These are phyloP conservation scores for Jordanella pulchra DNA, from an alignment of 2,797 vertebrate species.

Conservation along the genomic window DNA sequence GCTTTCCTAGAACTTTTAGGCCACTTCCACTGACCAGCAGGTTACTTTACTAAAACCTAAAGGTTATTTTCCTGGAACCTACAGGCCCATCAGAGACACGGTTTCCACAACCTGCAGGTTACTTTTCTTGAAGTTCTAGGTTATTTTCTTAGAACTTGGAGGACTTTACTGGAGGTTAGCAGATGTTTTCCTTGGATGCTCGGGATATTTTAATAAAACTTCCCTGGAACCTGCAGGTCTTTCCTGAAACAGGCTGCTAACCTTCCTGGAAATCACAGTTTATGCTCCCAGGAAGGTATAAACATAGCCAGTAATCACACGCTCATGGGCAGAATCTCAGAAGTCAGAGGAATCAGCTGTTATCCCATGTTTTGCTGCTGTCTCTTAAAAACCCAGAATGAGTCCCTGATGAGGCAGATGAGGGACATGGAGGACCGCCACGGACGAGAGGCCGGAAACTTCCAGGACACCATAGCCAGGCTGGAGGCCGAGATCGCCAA, in stretches of 20 bases:
- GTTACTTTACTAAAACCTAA: background rate
- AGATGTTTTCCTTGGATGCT: background rate
- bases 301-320: no score
- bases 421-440: slow-evolving; percentile 93
- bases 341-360: background rate
- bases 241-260: background rate
- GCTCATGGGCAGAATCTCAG: no score
- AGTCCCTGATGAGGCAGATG: slow-evolving; percentile 91
- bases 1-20: background rate
- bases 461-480: slow-evolving; percentile 87
- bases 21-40: no score
- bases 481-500: slow-evolving; percentile 92
- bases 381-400: slow-evolving; percentile 75
- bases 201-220: background rate
- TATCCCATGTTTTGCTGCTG: background rate
- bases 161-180: background rate
- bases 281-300: no score
- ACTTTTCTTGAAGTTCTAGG: no score
- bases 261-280: background rate
- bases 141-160: background rate
- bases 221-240: background rate
- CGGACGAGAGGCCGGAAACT: slow-evolving; percentile 80
- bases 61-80: background rate
- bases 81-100: background rate
- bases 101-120: no score